Percentiles rank a stretch among this genome's conserved stretches.
Conservation (phyloP, 2,888 invertebrate species). For the Noctua janthe region DNA sequence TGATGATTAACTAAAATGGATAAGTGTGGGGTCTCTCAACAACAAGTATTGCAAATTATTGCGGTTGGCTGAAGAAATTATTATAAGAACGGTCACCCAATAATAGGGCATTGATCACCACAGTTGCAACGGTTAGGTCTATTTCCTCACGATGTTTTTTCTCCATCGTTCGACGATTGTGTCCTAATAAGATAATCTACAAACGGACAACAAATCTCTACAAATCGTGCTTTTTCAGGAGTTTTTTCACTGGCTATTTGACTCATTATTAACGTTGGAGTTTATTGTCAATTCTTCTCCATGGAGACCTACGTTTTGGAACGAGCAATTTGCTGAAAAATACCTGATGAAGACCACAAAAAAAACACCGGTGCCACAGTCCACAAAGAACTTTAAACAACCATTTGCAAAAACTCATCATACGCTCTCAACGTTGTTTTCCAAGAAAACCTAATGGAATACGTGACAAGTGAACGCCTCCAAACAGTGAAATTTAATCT, state of each 20-base stretch:
- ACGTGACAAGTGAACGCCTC: constrained; percentile 22
- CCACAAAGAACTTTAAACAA: background rate
- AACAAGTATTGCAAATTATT: constrained; percentile 15
- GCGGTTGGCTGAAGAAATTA: constrained; percentile 27
- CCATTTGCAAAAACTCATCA: background rate
- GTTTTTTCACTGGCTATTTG: background rate
- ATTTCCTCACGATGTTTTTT: constrained; percentile 19
- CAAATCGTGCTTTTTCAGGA: background rate
- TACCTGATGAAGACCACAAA: background rate
- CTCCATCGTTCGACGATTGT: background rate
- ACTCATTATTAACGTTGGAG: background rate
- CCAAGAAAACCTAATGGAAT: background rate
- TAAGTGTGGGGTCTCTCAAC: constrained; percentile 11
- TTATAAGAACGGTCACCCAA: constrained; percentile 22
- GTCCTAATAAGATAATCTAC: background rate
- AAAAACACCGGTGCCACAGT: background rate
- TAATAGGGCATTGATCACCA: constrained; percentile 26
- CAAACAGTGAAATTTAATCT: constrained; percentile 12
- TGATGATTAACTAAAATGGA: constrained; percentile 13
- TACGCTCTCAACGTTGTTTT: background rate
- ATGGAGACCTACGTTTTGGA: background rate
- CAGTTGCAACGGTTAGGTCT: background rate
- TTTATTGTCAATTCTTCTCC: background rate
- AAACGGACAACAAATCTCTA: background rate
- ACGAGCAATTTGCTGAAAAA: background rate